Conservation (phyloP, 2,113 vertebrate genomes). For the Lasiurus borealis region DNA sequence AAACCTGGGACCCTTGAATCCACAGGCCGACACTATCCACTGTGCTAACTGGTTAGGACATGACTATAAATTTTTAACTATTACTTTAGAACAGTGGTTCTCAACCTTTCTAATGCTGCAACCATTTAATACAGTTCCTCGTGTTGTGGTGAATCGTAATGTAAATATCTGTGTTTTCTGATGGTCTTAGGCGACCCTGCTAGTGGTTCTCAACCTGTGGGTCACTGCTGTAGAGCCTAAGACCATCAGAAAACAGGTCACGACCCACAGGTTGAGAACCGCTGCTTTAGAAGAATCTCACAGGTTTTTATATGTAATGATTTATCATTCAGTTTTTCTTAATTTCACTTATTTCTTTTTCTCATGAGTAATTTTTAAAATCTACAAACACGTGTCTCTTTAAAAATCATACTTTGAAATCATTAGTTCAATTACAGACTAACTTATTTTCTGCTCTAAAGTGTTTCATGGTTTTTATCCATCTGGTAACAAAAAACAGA, state of each 20-base stretch:
- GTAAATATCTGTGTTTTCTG: too few relatives aligned
- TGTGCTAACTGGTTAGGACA: too few relatives aligned
- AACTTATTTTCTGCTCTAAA: conserved; percentile 44
- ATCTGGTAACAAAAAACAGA: conserved; percentile 16
- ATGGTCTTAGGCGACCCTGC: too few relatives aligned
- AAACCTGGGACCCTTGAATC: too few relatives aligned
- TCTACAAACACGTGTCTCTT: background rate
- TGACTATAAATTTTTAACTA: conserved; percentile 39
- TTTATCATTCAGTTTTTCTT: conserved; percentile 50
- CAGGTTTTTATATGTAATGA: conserved; percentile 22
- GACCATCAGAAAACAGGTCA: too few relatives aligned
- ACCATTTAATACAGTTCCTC: too few relatives aligned
- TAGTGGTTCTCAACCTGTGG: too few relatives aligned
- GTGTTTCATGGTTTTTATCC: conserved; percentile 28
- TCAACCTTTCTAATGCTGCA: too few relatives aligned
- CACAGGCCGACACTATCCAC: too few relatives aligned
- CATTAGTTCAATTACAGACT: background rate
- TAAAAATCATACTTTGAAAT: conserved; percentile 26
- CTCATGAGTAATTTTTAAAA: background rate
- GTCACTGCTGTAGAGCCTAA: too few relatives aligned
- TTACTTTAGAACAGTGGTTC: conserved; percentile 36
- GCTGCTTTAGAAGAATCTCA: conserved; percentile 41
- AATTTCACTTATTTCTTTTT: conserved; percentile 20
- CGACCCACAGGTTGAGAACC: too few relatives aligned
- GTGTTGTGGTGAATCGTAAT: too few relatives aligned